Evolutionary conservation across 2,888 invertebrate genomes (phyloP).

Genomic region (Argyresthia goedartella): DNA sequence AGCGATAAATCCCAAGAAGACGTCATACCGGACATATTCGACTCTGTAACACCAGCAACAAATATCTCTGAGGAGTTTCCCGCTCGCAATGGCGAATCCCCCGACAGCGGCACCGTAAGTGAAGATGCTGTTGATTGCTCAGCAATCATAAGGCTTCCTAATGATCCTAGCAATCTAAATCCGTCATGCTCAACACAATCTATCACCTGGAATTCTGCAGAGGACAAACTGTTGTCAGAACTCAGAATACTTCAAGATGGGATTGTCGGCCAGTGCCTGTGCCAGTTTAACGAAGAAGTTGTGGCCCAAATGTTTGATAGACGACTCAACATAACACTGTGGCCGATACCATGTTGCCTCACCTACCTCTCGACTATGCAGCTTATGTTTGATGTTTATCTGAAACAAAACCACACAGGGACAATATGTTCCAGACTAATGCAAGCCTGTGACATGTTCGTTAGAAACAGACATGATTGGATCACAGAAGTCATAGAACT

Average conservation of each 20-base stretch:
- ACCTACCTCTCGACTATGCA: slow-evolving; percentile 88
- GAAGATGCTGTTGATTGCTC: slow-evolving; percentile 66
- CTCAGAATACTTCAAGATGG: slow-evolving; percentile 74
- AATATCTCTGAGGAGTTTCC: slow-evolving; percentile 57
- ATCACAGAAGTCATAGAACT: slow-evolving; percentile 87
- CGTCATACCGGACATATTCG: slow-evolving; percentile 51
- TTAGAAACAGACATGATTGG: slow-evolving; percentile 85
- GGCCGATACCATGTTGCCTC: slow-evolving; percentile 68
- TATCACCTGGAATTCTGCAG: slow-evolving; percentile 43
- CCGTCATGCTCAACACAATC: slow-evolving; percentile 49
- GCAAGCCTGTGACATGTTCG: slow-evolving; percentile 83
- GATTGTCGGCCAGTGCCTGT: slow-evolving; percentile 83
- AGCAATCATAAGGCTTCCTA: slow-evolving; percentile 44
- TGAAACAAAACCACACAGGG: slow-evolving; percentile 86
- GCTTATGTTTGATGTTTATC: slow-evolving; percentile 84
- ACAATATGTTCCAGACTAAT: slow-evolving; percentile 85
- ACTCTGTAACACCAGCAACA: slow-evolving; percentile 42
- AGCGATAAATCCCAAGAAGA: slow-evolving; percentile 66
- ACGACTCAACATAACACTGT: slow-evolving; percentile 59
- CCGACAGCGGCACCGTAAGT: slow-evolving; percentile 62
- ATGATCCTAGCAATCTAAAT: slow-evolving; percentile 39
- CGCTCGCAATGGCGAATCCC: slow-evolving; percentile 54
- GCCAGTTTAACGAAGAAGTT: slow-evolving; percentile 79
- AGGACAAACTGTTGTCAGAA: slow-evolving; percentile 58
- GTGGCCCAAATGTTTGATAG: slow-evolving; percentile 80